Conservation (phyloP, 2,113 vertebrate genomes). For the Haemorhous mexicanus region DNA sequence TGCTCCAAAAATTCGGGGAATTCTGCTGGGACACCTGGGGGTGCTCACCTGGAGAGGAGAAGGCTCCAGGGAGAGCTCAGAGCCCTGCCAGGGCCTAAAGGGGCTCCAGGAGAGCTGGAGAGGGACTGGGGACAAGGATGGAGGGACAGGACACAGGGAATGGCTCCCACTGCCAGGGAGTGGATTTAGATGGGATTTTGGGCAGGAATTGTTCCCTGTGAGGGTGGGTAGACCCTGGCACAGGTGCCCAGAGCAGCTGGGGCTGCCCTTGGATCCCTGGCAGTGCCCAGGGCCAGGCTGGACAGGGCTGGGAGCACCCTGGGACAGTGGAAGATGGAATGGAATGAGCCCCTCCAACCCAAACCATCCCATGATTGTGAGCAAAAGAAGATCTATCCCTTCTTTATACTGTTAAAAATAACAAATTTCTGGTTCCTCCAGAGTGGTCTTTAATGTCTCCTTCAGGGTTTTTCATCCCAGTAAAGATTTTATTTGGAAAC, state of each 20-base stretch:
- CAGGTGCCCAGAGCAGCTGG: neutral
- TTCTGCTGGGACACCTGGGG: neutral
- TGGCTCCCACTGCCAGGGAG: neutral
- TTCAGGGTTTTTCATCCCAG: neutral
- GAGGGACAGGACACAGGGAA: neutral
- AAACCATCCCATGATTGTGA: neutral
- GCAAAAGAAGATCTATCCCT: neutral
- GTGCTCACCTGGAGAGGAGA: accelerated
- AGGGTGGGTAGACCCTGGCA: accelerated
- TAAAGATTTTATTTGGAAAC: neutral
- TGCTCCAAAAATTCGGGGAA: neutral
- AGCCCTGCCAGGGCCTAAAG: accelerated
- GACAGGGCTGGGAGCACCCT: accelerated
- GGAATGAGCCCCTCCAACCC: neutral
- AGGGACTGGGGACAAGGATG: neutral
- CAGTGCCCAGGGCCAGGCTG: neutral
- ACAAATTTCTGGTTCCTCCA: accelerated
- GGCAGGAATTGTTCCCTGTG: accelerated
- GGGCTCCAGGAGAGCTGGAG: neutral
- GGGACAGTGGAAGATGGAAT: accelerated
- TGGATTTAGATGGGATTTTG: neutral
- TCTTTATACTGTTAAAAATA: accelerated
- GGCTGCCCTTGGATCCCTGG: neutral
- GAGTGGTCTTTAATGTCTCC: accelerated
- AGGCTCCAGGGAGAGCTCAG: neutral